Conservation (phyloP, 2,113 vertebrate genomes). For the Oxyura jamaicensis region DNA sequence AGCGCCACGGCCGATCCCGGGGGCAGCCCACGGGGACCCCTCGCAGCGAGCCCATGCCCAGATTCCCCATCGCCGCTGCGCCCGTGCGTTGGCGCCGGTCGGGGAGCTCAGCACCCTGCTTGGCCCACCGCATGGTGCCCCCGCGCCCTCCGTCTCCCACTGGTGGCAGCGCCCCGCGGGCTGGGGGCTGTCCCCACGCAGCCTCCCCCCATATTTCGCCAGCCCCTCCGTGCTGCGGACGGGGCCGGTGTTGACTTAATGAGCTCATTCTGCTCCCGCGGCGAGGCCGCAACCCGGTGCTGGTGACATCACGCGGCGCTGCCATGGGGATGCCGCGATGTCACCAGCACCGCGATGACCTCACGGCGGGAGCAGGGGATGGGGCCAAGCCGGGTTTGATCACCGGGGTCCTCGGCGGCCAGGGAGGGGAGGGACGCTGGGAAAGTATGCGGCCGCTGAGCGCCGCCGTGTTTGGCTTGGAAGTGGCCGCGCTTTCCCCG, state of each 20-base stretch:
- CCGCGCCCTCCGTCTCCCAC: background rate
- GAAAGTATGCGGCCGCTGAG: slow-evolving; percentile 70
- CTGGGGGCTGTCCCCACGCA: background rate
- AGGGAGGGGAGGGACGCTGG: slow-evolving; percentile 58
- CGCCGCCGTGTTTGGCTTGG: slow-evolving; percentile 69
- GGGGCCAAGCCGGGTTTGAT: slow-evolving; percentile 56
- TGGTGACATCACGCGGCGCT: slow-evolving; percentile 66
- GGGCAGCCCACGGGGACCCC: background rate
- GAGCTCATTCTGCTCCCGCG: slow-evolving; percentile 56
- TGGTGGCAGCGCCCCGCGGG: background rate
- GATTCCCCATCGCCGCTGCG: background rate
- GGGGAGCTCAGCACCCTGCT: background rate
- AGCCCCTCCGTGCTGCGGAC: background rate
- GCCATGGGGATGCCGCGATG: slow-evolving; percentile 60
- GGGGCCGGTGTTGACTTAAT: slow-evolving; percentile 64
- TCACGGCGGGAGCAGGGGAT: slow-evolving; percentile 71
- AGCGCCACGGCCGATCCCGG: background rate
- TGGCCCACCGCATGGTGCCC: background rate
- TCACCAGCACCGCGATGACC: slow-evolving; percentile 73
- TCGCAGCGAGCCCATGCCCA: background rate
- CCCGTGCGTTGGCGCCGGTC: background rate
- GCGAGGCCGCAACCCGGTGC: slow-evolving; percentile 51
- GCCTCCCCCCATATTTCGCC: background rate
- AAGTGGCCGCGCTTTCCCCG: slow-evolving; percentile 35
- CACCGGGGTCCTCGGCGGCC: slow-evolving; percentile 46